A percentile compares a stretch with the other conserved stretches of the same genome.
phyloP scores from a whole-genome alignment of 2,113 vertebrate species.

The Pterocles burchelli region DNA sequence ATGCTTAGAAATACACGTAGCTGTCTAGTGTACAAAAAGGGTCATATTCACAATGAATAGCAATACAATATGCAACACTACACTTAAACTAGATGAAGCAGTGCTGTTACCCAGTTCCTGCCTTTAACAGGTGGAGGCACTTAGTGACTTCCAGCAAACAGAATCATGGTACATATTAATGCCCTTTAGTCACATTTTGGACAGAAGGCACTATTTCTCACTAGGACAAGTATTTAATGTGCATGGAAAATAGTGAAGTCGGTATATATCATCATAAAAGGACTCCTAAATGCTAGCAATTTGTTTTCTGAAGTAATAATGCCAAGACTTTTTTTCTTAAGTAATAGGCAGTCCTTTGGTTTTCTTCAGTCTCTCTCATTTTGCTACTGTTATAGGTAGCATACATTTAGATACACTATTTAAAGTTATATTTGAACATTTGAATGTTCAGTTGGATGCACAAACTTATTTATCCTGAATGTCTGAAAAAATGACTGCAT shows the following conservation, averaged over 20 bases:
- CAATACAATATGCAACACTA: not conserved
- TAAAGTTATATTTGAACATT: not conserved
- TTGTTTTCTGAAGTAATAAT: not conserved
- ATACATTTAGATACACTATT: not conserved
- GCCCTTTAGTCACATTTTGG: not conserved
- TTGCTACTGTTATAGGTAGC: accelerated
- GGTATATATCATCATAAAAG: not conserved
- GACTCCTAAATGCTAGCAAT: not conserved
- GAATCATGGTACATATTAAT: not conserved
- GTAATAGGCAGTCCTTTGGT: not conserved
- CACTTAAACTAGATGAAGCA: not conserved
- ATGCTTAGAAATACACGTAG: not conserved
- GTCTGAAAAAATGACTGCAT: not conserved
- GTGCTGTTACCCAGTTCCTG: not conserved
- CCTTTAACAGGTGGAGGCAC: not conserved
- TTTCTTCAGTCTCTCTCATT: not conserved
- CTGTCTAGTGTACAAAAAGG: not conserved
- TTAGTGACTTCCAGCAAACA: not conserved
- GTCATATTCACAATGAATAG: not conserved
- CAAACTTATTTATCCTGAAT: not conserved
- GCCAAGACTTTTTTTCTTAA: not conserved
- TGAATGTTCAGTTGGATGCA: not conserved
- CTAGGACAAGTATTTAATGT: not conserved
- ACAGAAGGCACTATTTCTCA: not conserved
- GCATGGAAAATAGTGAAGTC: not conserved